Evolutionary conservation across 1,140 invertebrate genomes (phyloP).

Genomic region (Drosophila virilis): DNA sequence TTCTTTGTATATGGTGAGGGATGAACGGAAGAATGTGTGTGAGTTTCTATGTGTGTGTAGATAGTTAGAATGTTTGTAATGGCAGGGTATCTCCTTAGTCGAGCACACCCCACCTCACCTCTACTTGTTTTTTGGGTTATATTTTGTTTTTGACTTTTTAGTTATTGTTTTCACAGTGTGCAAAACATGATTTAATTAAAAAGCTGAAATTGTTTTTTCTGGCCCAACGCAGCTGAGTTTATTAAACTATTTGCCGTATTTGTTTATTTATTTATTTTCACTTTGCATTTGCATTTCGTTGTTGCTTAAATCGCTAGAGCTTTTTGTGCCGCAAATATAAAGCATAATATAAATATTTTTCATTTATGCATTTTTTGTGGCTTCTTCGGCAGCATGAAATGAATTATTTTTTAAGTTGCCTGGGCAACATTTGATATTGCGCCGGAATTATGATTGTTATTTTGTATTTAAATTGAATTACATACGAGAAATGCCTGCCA

Average conservation of each 20-base stretch:
- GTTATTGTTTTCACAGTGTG: constrained; percentile 2
- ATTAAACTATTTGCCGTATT: constrained; percentile 46
- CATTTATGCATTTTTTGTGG: constrained; percentile 3
- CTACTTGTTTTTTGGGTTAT: constrained; percentile 22
- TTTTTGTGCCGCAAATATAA: constrained; percentile 50
- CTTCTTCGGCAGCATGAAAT: background rate
- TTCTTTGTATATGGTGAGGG: too few relatives aligned
- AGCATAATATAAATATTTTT: constrained; percentile 45
- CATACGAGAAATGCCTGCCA: background rate
- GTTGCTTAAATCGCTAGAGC: constrained; percentile 45
- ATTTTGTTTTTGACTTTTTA: background rate
- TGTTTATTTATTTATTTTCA: constrained; percentile 12
- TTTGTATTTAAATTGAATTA: background rate
- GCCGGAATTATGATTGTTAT: constrained; percentile 8
- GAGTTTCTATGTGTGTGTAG: too few relatives aligned
- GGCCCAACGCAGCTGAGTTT: constrained; percentile 40
- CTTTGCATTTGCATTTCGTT: constrained; percentile 23
- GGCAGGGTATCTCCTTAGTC: background rate
- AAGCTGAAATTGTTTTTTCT: constrained; percentile 58
- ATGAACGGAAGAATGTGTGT: too few relatives aligned
- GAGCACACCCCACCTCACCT: background rate
- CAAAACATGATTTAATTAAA: constrained; percentile 77
- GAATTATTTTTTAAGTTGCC: constrained; percentile 20
- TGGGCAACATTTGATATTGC: background rate
- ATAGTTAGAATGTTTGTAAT: too few relatives aligned